These are phyloP conservation scores for Rostratula benghalensis DNA, from an alignment of 2,113 vertebrate genomes.

Conservation along the genomic window DNA sequence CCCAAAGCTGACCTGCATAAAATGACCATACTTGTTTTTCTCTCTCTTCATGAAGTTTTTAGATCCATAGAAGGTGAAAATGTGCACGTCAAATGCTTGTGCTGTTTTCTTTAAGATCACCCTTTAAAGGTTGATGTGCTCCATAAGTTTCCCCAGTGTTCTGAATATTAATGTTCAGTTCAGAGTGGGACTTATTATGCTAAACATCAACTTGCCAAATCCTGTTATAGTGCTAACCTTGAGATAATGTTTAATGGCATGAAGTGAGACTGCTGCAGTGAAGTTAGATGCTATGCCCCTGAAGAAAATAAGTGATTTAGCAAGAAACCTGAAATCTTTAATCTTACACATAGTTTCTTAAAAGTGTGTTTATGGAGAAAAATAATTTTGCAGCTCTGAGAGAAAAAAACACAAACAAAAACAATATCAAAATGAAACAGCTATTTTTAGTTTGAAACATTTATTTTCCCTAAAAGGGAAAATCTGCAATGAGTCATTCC, in stretches of 20 bases:
- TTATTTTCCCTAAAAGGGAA: background rate
- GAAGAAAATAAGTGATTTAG: background rate
- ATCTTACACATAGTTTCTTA: background rate
- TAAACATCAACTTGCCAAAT: background rate
- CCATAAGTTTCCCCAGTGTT: background rate
- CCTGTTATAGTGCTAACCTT: background rate
- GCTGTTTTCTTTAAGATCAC: background rate
- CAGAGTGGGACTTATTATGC: background rate
- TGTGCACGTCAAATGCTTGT: background rate
- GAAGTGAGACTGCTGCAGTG: background rate
- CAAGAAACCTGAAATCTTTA: background rate
- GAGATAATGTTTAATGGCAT: slow-evolving; percentile 7
- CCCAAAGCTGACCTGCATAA: background rate
- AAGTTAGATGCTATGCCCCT: background rate
- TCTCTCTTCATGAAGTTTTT: background rate
- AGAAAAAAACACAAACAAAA: background rate
- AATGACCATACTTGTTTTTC: background rate
- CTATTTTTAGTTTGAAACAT: background rate
- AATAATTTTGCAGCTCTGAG: background rate
- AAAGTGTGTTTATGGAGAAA: background rate
- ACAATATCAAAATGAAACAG: background rate
- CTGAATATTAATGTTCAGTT: background rate
- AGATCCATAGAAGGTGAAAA: background rate
- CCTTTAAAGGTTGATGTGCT: background rate
- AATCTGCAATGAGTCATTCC: background rate